A percentile compares a stretch with the other conserved stretches of the same genome.
These are phyloP conservation scores for Tyria jacobaeae DNA, from an alignment of 2,888 invertebrate genomes.

Conservation along the genomic window DNA sequence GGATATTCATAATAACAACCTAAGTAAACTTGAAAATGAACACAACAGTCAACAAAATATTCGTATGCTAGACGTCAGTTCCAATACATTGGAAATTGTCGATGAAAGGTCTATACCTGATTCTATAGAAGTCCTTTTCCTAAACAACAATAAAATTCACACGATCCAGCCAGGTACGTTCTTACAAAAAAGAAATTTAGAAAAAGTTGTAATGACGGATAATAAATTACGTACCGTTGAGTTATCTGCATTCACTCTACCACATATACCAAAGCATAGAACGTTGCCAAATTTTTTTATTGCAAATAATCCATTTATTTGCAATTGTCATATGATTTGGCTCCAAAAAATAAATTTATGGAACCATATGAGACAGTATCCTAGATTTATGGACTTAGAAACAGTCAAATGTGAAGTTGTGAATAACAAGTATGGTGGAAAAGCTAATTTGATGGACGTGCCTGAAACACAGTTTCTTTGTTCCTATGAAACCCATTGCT, in stretches of 20 bases:
- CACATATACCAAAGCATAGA: slow-evolving; percentile 88
- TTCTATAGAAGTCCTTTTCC: slow-evolving; percentile 90
- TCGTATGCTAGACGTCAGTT: slow-evolving; percentile 92
- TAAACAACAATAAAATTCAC: slow-evolving; percentile 92
- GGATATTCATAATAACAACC: slow-evolving; percentile 92
- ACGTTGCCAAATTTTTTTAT: slow-evolving; percentile 92
- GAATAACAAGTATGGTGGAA: slow-evolving; percentile 88
- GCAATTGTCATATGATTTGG: slow-evolving; percentile 96
- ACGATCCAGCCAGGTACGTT: slow-evolving; percentile 91
- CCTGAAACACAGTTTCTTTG: slow-evolving; percentile 93
- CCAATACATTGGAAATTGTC: slow-evolving; percentile 90
- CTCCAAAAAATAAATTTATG: slow-evolving; percentile 92
- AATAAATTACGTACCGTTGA: slow-evolving; percentile 92
- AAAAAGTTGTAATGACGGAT: slow-evolving; percentile 91
- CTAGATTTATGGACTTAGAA: slow-evolving; percentile 92
- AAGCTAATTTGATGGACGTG: slow-evolving; percentile 89
- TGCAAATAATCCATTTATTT: slow-evolving; percentile 93
- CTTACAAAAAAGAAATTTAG: slow-evolving; percentile 89
- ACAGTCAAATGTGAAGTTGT: slow-evolving; percentile 91
- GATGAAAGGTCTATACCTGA: slow-evolving; percentile 90
- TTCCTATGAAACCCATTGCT: slow-evolving; percentile 93
- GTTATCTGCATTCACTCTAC: slow-evolving; percentile 90
- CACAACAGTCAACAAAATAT: slow-evolving; percentile 89
- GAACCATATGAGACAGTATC: slow-evolving; percentile 90
- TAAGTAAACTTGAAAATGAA: slow-evolving; percentile 91